Evolutionary conservation across 2,113 vertebrate genomes (phyloP), one percentile per base, ranked within the genome.

Genomic region (Oryzias curvinotus): DNA sequence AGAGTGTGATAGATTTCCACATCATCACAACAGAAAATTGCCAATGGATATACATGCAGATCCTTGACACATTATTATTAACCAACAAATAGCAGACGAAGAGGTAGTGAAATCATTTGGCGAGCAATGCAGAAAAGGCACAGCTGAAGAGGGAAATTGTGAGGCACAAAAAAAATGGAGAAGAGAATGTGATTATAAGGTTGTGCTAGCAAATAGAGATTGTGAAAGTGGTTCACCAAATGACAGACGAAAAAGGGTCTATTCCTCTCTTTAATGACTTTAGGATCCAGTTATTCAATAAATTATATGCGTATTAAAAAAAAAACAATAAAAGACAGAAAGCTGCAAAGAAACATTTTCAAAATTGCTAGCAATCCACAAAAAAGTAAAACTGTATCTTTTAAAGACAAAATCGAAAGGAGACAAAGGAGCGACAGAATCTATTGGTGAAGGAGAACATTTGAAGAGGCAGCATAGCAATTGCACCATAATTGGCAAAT

Each of bases 11-110:
- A 70, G 71, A 81, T 77, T 80, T 84, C 44, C n/a, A 53, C 51
- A 81, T 62, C 71, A 78, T 45, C 72, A 23, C 65, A 54, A 65
- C 68, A 66, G 71, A 70, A 81, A 71, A 74, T 69, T 81, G 69
- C 76, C 60, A 66, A 55, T 72, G 72, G 65, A 71, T 74, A 67
- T 69, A 56, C 55, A 78, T 25, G 14, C 62, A 63, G 41, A 83
- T 53, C 65, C 72, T 73, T 78, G 78, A 79, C 75, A 72, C 72
- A 80, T 77, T 65, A 85, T 81, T 82, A 85, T 85, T 74, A 73
- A 83, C 80, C 64, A 67, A 73, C 73, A 67, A 78, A 81, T 45
- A 70, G 63, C 41, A 58, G 57, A 57, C 69, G 12, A 46, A 57
- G 62, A 68, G 50, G 53, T 52, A 44, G 60, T 56, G 59, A 59